phyloP scores from a whole-genome alignment of 2,797 vertebrate species.

The Mergus octosetaceus region DNA sequence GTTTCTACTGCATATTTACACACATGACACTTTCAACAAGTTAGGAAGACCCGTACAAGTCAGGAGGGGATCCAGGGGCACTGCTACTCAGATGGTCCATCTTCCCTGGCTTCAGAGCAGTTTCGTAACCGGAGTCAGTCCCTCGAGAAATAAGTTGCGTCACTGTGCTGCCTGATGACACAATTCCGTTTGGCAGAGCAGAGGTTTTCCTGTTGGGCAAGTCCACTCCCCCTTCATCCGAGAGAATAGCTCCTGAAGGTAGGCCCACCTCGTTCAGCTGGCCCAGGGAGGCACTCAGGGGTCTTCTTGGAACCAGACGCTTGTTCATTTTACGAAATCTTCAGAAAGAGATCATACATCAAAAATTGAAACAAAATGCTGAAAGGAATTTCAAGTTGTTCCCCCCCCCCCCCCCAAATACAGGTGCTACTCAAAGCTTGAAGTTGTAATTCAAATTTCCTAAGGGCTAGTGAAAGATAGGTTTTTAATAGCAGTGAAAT shows the following conservation, averaged over 20 bases:
- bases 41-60: slow-evolving; percentile 83
- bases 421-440: not conserved
- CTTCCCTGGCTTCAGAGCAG: slow-evolving; percentile 88
- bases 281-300: slow-evolving; percentile 85
- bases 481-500: too few species aligned
- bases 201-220: slow-evolving; percentile 85
- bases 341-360: not conserved
- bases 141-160: slow-evolving; percentile 92
- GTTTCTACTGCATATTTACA: slow-evolving; percentile 1
- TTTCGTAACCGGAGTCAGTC: slow-evolving; percentile 87
- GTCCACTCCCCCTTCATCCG: slow-evolving; percentile 90
- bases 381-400: not conserved
- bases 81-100: slow-evolving; percentile 89
- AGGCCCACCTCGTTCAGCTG: slow-evolving; percentile 88
- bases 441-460: not conserved
- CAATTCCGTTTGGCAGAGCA: slow-evolving; percentile 90
- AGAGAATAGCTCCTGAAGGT: slow-evolving; percentile 86
- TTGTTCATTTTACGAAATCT: slow-evolving; percentile 99
- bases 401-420: not conserved
- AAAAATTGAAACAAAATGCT: not conserved
- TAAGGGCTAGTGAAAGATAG: not conserved
- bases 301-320: slow-evolving; percentile 88
- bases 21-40: not conserved
- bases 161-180: slow-evolving; percentile 79
- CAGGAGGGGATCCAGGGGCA: slow-evolving; percentile 94